Percentiles rank a stretch among this genome's conserved stretches.
These are phyloP conservation scores for Gallinago solitaria DNA, from an alignment of 2,797 vertebrate species.

Conservation along the genomic window DNA sequence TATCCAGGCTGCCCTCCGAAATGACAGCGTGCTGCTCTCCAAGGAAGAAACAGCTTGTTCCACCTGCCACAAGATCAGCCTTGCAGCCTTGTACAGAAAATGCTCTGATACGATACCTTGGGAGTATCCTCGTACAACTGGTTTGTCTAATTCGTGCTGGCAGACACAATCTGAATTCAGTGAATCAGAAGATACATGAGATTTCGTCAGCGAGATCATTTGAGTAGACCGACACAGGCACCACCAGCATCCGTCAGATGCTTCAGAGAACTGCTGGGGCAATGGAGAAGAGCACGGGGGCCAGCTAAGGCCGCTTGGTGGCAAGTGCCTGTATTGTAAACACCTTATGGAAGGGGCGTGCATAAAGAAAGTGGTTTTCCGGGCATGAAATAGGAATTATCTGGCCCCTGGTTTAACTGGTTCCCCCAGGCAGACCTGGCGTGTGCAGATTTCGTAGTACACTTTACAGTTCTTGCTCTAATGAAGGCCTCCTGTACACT, in stretches of 20 bases:
- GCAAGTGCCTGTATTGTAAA: background rate
- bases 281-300: background rate
- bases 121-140: background rate
- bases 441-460: background rate
- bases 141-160: constrained; percentile 3
- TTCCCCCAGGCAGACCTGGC: background rate
- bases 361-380: background rate
- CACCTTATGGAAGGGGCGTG: background rate
- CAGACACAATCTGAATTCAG: constrained; percentile 27
- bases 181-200: background rate
- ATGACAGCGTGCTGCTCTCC: background rate
- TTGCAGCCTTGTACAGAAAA: background rate
- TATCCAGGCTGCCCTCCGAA: background rate
- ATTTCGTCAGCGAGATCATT: background rate
- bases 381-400: background rate
- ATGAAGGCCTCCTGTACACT: background rate
- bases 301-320: background rate
- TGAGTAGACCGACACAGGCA: background rate
- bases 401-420: background rate
- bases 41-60: constrained; percentile 28
- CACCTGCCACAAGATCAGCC: background rate
- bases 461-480: background rate
- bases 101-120: background rate
- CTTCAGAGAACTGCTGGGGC: background rate
- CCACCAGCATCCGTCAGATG: background rate